Evolutionary conservation across 1,140 invertebrate species (phyloP).

Genomic region (Atta texana): DNA sequence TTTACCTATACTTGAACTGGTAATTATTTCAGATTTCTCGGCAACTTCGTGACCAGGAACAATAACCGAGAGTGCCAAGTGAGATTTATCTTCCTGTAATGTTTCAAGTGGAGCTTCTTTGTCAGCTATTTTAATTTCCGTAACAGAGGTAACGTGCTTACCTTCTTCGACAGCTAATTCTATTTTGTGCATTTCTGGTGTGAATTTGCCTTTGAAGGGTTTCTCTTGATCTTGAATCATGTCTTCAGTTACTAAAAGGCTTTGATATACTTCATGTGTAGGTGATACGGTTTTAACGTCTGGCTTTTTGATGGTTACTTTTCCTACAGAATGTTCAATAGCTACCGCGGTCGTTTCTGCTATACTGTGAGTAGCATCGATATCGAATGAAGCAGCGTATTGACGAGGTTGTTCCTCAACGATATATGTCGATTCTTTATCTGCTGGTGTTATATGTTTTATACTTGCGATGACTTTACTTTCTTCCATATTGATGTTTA

Average conservation of each 20-base stretch:
- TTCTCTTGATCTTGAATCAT: slow-evolving; percentile 84
- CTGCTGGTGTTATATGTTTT: slow-evolving; percentile 78
- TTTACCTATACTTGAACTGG: slow-evolving; percentile 65
- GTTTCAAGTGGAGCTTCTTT: slow-evolving; percentile 80
- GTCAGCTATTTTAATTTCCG: slow-evolving; percentile 80
- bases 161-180: slow-evolving; percentile 81
- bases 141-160: slow-evolving; percentile 80
- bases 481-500: slow-evolving; percentile 80
- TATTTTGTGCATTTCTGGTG: slow-evolving; percentile 77
- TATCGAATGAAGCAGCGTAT: slow-evolving; percentile 68
- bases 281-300: slow-evolving; percentile 72
- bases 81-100: slow-evolving; percentile 67
- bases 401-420: slow-evolving; percentile 68
- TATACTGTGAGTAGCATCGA: slow-evolving; percentile 72
- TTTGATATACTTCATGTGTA: slow-evolving; percentile 74
- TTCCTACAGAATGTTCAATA: slow-evolving; percentile 67
- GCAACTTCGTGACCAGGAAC: slow-evolving; percentile 74
- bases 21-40: slow-evolving; percentile 73
- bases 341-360: slow-evolving; percentile 72
- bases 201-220: slow-evolving; percentile 79
- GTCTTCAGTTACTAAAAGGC: slow-evolving; percentile 82
- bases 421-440: slow-evolving; percentile 79
- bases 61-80: slow-evolving; percentile 71
- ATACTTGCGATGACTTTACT: slow-evolving; percentile 74
- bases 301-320: slow-evolving; percentile 69